phyloP scores from a whole-genome alignment of 2,113 vertebrate species.

The Ginglymostoma cirratum region DNA sequence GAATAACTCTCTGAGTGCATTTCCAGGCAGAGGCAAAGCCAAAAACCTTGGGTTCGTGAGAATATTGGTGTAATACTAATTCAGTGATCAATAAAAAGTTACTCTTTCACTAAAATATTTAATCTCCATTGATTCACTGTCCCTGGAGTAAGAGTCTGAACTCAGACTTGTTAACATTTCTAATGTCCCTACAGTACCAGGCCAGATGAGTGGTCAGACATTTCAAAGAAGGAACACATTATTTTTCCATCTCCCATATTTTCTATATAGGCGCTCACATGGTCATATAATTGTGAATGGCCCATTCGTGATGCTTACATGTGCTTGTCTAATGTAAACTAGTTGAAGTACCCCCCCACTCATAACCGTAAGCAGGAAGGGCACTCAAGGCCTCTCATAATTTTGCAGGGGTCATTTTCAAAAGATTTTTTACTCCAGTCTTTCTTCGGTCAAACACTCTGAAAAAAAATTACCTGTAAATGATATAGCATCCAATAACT shows the following conservation, averaged over 20 bases:
- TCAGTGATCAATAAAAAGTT: too few species aligned
- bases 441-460: not conserved
- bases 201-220: not conserved
- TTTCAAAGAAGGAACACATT: not conserved
- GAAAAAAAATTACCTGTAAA: not conserved
- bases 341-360: not conserved
- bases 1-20: too few species aligned
- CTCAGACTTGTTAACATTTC: too few species aligned
- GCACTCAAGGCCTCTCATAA: too few species aligned
- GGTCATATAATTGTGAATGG: too few species aligned
- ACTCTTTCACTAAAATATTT: too few species aligned
- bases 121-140: too few species aligned
- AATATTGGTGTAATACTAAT: too few species aligned
- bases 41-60: too few species aligned
- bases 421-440: not conserved
- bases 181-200: not conserved
- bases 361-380: too few species aligned
- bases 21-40: too few species aligned
- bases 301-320: not conserved
- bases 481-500: not conserved
- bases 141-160: too few species aligned
- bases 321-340: not conserved
- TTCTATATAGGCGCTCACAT: not conserved
- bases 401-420: not conserved
- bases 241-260: not conserved